phyloP scores from a whole-genome alignment of 1,140 invertebrate species.

The Colletes latitarsis region DNA sequence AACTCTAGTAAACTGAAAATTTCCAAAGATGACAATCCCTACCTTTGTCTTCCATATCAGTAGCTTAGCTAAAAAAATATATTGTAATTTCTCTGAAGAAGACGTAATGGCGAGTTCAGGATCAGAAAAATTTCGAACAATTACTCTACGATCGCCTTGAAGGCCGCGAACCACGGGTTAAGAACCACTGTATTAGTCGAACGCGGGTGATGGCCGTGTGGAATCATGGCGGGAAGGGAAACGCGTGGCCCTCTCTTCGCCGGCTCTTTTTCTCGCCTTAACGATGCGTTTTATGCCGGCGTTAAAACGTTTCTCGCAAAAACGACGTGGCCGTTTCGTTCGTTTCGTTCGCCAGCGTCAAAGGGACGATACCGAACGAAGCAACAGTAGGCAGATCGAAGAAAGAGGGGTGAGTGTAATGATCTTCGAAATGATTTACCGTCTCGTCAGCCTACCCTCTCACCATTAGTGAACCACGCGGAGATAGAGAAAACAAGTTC shows the following conservation, averaged over 20 bases:
- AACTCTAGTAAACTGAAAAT: too few relatives aligned
- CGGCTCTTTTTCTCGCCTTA: constrained; percentile 37
- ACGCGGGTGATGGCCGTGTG: constrained; percentile 26
- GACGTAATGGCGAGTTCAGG: too few relatives aligned
- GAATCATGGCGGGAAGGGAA: constrained; percentile 22
- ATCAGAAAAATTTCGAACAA: too few relatives aligned
- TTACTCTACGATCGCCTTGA: too few relatives aligned
- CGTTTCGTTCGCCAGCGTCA: constrained; percentile 11
- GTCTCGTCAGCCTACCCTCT: not conserved
- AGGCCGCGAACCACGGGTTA: too few relatives aligned
- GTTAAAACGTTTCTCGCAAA: constrained; percentile 63
- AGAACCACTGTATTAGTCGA: constrained; percentile 13
- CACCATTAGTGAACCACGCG: constrained; percentile 1
- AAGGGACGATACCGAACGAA: constrained; percentile 5
- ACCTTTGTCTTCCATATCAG: too few relatives aligned
- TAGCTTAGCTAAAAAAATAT: too few relatives aligned
- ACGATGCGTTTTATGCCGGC: constrained; percentile 64
- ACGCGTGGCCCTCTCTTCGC: constrained; percentile 10
- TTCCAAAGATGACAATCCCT: too few relatives aligned
- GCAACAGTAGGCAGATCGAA: constrained; percentile 1
- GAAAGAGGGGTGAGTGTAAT: constrained; percentile 32
- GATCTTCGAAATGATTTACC: constrained; percentile 65
- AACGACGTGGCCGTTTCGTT: constrained; percentile 29
- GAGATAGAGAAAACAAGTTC: not conserved
- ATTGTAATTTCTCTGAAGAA: too few relatives aligned